Percentiles rank a stretch among this genome's conserved stretches.
phyloP scores from a whole-genome alignment of 2,113 vertebrate species.

The Perca flavescens region DNA sequence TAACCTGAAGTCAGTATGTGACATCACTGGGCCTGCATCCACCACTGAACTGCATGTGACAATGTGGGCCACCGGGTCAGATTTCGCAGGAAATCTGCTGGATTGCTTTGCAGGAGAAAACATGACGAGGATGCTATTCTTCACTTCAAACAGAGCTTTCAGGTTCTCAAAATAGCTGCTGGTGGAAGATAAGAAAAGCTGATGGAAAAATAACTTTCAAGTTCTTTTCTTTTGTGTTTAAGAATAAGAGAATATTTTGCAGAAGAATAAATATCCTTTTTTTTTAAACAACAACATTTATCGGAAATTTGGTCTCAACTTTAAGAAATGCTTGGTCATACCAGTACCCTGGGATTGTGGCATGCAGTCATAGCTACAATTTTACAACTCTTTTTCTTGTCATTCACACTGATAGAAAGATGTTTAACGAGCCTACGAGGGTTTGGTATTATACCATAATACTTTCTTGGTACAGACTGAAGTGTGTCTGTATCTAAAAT shows the following conservation, averaged over 20 bases:
- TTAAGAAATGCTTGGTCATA: not conserved
- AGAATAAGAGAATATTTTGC: not conserved
- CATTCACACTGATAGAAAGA: not conserved
- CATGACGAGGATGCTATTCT: slow-evolving; percentile 2
- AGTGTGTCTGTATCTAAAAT: not conserved
- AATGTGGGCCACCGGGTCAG: not conserved
- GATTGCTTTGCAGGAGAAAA: slow-evolving; percentile 19
- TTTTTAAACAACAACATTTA: not conserved
- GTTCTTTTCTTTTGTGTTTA: not conserved
- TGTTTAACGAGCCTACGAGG: not conserved
- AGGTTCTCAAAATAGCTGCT: slow-evolving; percentile 17
- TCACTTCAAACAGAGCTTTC: not conserved
- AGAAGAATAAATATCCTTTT: not conserved
- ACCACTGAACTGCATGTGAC: not conserved
- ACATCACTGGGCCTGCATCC: not conserved
- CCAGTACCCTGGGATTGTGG: not conserved
- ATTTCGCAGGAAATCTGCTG: slow-evolving; percentile 6
- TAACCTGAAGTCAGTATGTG: not conserved
- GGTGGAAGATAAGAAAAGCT: slow-evolving; percentile 8
- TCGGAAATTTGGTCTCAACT: not conserved
- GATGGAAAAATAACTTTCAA: not conserved
- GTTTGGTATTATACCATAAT: not conserved
- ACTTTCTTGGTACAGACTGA: not conserved
- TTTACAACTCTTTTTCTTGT: not conserved
- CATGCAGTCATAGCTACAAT: not conserved